Conservation (phyloP, 2,797 vertebrate species). For the Protosalanx chinensis region DNA sequence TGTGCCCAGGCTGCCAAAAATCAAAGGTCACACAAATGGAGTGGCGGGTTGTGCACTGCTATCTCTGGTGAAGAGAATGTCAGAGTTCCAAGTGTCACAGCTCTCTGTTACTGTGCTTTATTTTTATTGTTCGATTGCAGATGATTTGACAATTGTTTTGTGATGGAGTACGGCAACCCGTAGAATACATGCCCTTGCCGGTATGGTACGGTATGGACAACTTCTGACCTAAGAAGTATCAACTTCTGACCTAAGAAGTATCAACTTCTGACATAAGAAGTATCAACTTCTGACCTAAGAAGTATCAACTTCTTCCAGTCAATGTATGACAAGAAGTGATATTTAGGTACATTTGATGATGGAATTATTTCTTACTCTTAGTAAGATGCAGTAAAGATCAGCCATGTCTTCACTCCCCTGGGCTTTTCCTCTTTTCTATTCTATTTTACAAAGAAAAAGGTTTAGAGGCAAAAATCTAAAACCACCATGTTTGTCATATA, state of each 20-base stretch:
- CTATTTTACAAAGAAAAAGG: not conserved
- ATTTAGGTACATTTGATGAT: not conserved
- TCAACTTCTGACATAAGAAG: too few relatives aligned
- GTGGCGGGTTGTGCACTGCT: not conserved
- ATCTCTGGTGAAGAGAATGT: not conserved
- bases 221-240: too few relatives aligned
- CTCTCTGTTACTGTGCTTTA: not conserved
- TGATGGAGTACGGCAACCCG: not conserved
- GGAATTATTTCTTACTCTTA: not conserved
- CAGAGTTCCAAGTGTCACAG: not conserved
- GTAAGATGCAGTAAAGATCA: not conserved
- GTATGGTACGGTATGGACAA: not conserved
- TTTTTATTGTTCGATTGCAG: not conserved
- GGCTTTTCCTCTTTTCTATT: not conserved
- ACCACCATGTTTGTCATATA: constrained; percentile 16
- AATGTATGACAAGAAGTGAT: not conserved
- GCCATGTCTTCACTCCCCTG: not conserved
- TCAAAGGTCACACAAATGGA: constrained; percentile 38
- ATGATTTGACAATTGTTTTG: not conserved
- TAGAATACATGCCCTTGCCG: not conserved
- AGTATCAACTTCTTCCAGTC: not conserved
- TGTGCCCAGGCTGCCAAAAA: constrained; percentile 34
- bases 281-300: too few relatives aligned
- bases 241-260: too few relatives aligned
- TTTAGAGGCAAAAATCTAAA: constrained; percentile 3